Conservation (phyloP, 2,888 invertebrate species). For the Agrotis puta region DNA sequence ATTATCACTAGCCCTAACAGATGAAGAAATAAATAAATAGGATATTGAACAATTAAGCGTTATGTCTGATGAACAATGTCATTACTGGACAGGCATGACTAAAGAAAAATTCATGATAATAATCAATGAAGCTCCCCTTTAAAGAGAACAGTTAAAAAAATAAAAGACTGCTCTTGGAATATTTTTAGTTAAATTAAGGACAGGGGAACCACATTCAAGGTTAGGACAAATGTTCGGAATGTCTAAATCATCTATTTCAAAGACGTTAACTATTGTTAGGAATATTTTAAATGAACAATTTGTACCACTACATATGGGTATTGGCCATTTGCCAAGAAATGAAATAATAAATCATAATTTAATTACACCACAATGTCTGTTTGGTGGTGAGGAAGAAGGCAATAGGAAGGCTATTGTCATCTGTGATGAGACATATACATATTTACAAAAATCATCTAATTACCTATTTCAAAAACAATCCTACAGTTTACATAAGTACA, state of each 20-base stretch:
- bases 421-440: slow-evolving; percentile 3
- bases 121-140: neutral
- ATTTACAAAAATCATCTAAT: no score
- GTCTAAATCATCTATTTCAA: slow-evolving; percentile 3
- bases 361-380: neutral
- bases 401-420: slow-evolving; percentile 3
- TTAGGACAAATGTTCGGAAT: slow-evolving; percentile 2
- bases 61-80: slow-evolving; percentile 7
- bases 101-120: neutral
- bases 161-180: neutral
- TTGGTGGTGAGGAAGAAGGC: slow-evolving; percentile 14
- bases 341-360: neutral
- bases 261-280: neutral
- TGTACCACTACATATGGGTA: slow-evolving; percentile 2
- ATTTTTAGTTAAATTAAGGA: slow-evolving; percentile 1
- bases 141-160: neutral
- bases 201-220: neutral
- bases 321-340: slow-evolving; percentile 1
- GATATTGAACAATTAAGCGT: slow-evolving; percentile 7
- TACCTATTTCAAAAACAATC: slow-evolving; percentile 20
- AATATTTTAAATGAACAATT: neutral
- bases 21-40: slow-evolving; percentile 5
- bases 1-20: slow-evolving; percentile 7
- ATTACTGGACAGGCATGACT: neutral
- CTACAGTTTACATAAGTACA: slow-evolving; percentile 1